A percentile compares a stretch with the other conserved stretches of the same genome.
phyloP scores from a whole-genome alignment of 1,140 invertebrate genomes.

The Drosophila ficusphila region DNA sequence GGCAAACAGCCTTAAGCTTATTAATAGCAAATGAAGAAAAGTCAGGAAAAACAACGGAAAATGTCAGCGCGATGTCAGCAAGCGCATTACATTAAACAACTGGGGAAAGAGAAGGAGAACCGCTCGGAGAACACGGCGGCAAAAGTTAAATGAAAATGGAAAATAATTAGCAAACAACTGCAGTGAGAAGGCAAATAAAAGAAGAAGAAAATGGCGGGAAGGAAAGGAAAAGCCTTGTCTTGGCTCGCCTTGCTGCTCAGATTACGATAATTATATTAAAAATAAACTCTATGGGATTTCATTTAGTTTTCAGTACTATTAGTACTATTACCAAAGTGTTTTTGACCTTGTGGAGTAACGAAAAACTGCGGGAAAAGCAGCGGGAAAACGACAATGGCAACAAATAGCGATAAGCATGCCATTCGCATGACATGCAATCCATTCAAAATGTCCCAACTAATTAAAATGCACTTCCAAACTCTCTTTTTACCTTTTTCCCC shows the following conservation, averaged over 20 bases:
- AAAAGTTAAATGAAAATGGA: conserved; percentile 59
- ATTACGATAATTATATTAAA: conserved; percentile 51
- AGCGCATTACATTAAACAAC: conserved; percentile 63
- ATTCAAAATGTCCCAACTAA: conserved; percentile 56
- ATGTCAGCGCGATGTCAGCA: conserved; percentile 52
- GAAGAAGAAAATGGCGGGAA: neutral
- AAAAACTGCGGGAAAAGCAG: neutral
- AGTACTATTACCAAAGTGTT: conserved; percentile 20
- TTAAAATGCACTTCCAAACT: conserved; percentile 41
- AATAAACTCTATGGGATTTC: conserved; percentile 52
- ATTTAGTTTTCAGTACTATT: conserved; percentile 44
- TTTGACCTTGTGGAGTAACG: conserved; percentile 47
- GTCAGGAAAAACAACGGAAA: conserved; percentile 37
- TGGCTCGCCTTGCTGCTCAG: conserved; percentile 4
- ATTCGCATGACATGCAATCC: conserved; percentile 66
- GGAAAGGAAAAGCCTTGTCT: too few species aligned
- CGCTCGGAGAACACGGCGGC: conserved; percentile 29
- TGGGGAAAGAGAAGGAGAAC: conserved; percentile 14
- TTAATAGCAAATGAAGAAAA: conserved; percentile 36
- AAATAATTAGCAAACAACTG: conserved; percentile 72
- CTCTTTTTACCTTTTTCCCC: neutral
- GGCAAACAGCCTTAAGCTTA: conserved; percentile 32
- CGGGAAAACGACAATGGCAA: conserved; percentile 3
- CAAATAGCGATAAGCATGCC: conserved; percentile 56
- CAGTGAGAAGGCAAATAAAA: conserved; percentile 4